These are phyloP conservation scores for Plotosus lineatus DNA, from an alignment of 2,113 vertebrate genomes.

Conservation along the genomic window DNA sequence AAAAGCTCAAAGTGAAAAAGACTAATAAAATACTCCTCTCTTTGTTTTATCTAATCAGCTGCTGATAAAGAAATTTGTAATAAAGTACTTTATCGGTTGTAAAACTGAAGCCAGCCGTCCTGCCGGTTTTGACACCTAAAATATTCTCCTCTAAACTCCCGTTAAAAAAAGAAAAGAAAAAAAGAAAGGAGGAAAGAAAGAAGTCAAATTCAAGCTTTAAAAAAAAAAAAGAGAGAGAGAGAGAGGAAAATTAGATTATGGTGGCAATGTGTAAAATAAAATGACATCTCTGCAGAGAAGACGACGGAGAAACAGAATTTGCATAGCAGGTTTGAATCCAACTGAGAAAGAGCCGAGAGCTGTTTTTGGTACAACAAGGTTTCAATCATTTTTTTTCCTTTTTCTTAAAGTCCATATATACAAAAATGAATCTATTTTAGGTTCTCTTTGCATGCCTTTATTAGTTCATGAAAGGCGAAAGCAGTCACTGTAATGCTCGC, in stretches of 20 bases:
- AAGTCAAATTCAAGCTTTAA: slow-evolving; percentile 74
- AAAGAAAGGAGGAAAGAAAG: slow-evolving; percentile 67
- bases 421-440: slow-evolving; percentile 66
- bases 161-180: slow-evolving; percentile 73
- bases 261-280: slow-evolving; percentile 77
- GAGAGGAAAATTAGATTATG: slow-evolving; percentile 79
- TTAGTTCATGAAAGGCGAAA: slow-evolving; percentile 69
- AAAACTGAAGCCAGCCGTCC: slow-evolving; percentile 80
- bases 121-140: slow-evolving; percentile 75
- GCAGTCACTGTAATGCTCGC: slow-evolving; percentile 66
- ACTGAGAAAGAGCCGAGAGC: slow-evolving; percentile 75
- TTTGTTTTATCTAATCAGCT: slow-evolving; percentile 78
- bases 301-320: slow-evolving; percentile 75
- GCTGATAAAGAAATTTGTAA: slow-evolving; percentile 82
- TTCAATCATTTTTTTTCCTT: slow-evolving; percentile 59
- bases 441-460: slow-evolving; percentile 71
- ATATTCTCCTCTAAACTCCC: slow-evolving; percentile 68
- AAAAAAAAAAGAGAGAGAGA: slow-evolving; percentile 73
- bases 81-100: slow-evolving; percentile 78
- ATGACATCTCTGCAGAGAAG: slow-evolving; percentile 74
- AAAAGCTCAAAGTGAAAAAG: slow-evolving; percentile 72
- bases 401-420: slow-evolving; percentile 73
- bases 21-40: slow-evolving; percentile 66
- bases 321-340: slow-evolving; percentile 92
- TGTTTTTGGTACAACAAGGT: slow-evolving; percentile 85